Evolutionary conservation across 1,140 invertebrate genomes (phyloP), one percentile per base, ranked within the genome.

Genomic region (Zaprionus vittiger): DNA sequence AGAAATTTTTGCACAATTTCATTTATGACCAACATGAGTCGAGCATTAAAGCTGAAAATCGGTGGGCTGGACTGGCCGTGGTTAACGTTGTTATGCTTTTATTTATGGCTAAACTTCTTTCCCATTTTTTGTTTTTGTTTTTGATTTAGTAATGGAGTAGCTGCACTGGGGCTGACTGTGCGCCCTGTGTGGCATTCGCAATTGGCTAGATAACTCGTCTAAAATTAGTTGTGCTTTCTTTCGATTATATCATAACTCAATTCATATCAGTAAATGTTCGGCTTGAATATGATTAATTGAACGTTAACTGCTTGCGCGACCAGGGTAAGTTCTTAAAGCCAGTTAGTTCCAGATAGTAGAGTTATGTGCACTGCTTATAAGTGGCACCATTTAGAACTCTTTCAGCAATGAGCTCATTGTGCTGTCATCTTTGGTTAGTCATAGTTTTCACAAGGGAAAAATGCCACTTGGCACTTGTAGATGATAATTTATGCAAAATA

Each of bases 201-300:
- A 24, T 49, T 64, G 11, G 20, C 54, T 28, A 52, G 54, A 67
- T 76, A 83, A 72, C 24, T 68, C 26, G 44, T 49, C 72, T 79
- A 79, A 76, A 83, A 69, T 79, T 83, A 83, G 80, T 72, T 28
- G 65, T 56, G 73, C 49, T 77, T 81, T 68, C 64, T 62, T 66
- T 26, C 65, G 9, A 77, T 73, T 77, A 73, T 82, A 69, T 77
- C 79, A 82, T 75, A 68, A 41, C 59, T 54, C 34, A 55, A 54
- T 57, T 70, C 49, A 34, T 83, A 83, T 83, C 80, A 74, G 41
- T 28, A 73, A 64, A 73, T 69, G 41, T 41, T 59, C 49, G 52
- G 73, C 69, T 83, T 66, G 38, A 79, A 66, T 76, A 70, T 83
- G 80, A 83, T 83, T 83, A 83, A 83, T 83, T 64, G 67, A 41